phyloP scores from a whole-genome alignment of 2,888 invertebrate genomes.

The Dinocampus coccinellae region DNA sequence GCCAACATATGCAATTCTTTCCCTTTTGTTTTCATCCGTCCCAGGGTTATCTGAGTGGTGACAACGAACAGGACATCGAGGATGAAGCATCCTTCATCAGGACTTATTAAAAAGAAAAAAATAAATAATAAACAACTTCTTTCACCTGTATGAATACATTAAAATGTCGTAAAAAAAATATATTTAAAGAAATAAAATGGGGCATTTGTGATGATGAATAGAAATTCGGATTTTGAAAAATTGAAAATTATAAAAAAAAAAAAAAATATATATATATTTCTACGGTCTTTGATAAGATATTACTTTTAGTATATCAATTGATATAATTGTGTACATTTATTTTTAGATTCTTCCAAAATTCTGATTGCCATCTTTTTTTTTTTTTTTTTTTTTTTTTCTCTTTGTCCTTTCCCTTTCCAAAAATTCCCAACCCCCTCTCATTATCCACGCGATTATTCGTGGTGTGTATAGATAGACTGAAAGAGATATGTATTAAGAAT shows the following conservation, averaged over 20 bases:
- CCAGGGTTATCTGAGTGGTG: conserved; percentile 63
- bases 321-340: conserved; percentile 1
- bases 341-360: conserved; percentile 15
- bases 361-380: conserved; percentile 22
- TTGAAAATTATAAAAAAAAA: not conserved
- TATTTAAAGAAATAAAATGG: not conserved
- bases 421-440: not conserved
- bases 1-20: conserved; percentile 66
- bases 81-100: conserved; percentile 61
- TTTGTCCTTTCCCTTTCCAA: not conserved
- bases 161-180: conserved; percentile 29
- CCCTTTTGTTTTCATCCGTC: conserved; percentile 58
- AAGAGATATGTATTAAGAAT: conserved; percentile 46
- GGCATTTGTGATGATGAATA: not conserved
- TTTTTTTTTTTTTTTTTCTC: conserved; percentile 7
- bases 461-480: conserved; percentile 63
- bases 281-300: conserved; percentile 20
- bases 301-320: not conserved
- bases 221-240: not conserved
- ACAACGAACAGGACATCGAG: conserved; percentile 61
- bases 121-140: not conserved
- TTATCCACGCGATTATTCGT: conserved; percentile 35
- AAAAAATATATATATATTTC: conserved; percentile 4
- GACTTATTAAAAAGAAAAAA: conserved; percentile 54
- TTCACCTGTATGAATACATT: not conserved